These are phyloP conservation scores for Oikopleura albicans DNA, from an alignment of 23 tunicate genomes.

Conservation along the genomic window DNA sequence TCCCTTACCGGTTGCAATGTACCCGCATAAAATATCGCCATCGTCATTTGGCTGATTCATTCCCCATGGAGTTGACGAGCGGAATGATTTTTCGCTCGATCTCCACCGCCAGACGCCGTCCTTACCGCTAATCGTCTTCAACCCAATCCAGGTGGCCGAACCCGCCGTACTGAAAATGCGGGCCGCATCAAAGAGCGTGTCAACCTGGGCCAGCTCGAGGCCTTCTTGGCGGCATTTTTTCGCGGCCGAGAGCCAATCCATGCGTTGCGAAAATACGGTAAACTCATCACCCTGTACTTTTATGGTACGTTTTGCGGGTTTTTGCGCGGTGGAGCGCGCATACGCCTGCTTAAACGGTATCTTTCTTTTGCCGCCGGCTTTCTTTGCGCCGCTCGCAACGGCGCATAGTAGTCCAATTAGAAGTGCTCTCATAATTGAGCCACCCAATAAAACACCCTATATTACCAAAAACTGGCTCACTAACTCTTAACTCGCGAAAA, in stretches of 20 bases:
- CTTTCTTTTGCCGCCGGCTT: not conserved
- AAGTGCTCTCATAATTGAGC: too few relatives aligned
- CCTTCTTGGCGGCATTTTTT: not conserved
- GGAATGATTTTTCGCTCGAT: not conserved
- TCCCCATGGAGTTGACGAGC: not conserved
- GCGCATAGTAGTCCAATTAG: too few relatives aligned
- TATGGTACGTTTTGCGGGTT: not conserved
- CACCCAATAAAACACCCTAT: too few relatives aligned
- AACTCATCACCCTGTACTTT: not conserved
- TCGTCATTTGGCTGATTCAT: not conserved
- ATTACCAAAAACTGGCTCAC: too few relatives aligned
- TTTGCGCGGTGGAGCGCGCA: not conserved
- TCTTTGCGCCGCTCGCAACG: too few relatives aligned
- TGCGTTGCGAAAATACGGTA: not conserved
- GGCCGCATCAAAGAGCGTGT: not conserved
- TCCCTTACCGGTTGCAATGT: not conserved
- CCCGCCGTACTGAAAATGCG: not conserved
- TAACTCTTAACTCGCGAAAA: too few relatives aligned
- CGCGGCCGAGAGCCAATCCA: not conserved
- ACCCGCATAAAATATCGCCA: not conserved
- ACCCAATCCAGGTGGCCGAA: not conserved
- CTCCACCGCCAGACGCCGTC: conserved; percentile 2
- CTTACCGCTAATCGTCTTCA: not conserved
- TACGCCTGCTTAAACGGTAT: too few relatives aligned
- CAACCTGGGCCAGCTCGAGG: not conserved